Base-by-base conservation (phyloP, 2,888 invertebrate genomes). In the Ariolimax columbianus region DNA sequence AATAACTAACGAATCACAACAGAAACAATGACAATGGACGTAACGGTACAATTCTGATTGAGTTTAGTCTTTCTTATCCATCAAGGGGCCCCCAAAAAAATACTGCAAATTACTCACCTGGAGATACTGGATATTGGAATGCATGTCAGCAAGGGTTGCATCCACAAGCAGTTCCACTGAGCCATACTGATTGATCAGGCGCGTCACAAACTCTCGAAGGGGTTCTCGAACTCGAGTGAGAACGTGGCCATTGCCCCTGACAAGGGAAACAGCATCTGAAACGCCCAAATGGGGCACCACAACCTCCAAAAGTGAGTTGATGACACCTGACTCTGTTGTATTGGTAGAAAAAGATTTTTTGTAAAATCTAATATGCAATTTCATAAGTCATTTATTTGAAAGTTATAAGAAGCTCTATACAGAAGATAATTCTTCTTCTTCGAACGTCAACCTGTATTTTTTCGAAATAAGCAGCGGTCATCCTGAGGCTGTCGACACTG, bases 141-240 rank as follows among this genome's bases (percentile, higher is more conserved):
- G 30, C 77, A 85, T 77, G 36, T 82, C 85, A 36, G 70, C 47
- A 23, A 85, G 55, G 0, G 85, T 33, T 19, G 43, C 55, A 11
- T 77, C 63, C 36, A 85, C 85, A n/a, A 85, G 43, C 33, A 36
- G 30, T 55, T 85, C 82, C 77, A 85, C 70, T 38, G 81, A 81
- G 38, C 81, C 82, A 30, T 77, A 38, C 59, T 55, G 51, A 17
- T 68, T 38, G n/a, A 85, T 70, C 3, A 40, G 73, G 23, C 82
- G 43, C 3, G 19, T 59, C 30, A 82, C 82, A 77, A 85, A 85
- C 40, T 77, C 70, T 14, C 77, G 51, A 23, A 85, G 77, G 9
- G 81, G 81, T 30, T 30, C 30, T 36, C 77, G 6, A 11, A 85
- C 43, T 23, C 47, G 77, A 4, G 66, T 59, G 17, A 85, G 36